These are phyloP conservation scores for Drosophila nebulosa DNA, from an alignment of 1,140 invertebrate genomes.

Conservation along the genomic window DNA sequence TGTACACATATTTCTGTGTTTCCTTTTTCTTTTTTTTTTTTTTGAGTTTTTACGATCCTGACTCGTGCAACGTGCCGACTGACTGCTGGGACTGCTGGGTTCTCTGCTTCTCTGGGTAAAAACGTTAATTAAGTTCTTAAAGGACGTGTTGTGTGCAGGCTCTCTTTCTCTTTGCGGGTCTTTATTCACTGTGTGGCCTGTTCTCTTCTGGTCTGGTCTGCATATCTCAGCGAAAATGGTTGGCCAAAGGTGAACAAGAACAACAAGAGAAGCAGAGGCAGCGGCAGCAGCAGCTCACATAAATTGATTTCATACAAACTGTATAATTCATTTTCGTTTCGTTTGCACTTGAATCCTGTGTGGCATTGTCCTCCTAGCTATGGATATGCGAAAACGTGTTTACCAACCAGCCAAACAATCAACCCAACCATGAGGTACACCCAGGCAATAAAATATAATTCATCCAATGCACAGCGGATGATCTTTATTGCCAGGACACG, in stretches of 20 bases:
- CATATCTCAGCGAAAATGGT: slow-evolving; percentile 5
- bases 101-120: slow-evolving; percentile 10
- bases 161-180: slow-evolving; percentile 18
- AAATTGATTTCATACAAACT: slow-evolving; percentile 68
- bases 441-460: slow-evolving; percentile 34
- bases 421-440: slow-evolving; percentile 11
- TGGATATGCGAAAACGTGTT: neutral
- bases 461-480: neutral
- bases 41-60: neutral
- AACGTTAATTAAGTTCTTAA: slow-evolving; percentile 60
- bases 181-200: neutral
- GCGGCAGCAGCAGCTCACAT: slow-evolving; percentile 32
- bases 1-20: neutral
- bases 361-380: slow-evolving; percentile 18
- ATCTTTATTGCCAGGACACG: neutral
- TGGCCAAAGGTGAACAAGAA: neutral
- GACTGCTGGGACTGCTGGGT: neutral
- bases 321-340: slow-evolving; percentile 58
- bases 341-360: slow-evolving; percentile 33
- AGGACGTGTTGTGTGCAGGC: slow-evolving; percentile 41
- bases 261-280: neutral
- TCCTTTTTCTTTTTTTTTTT: neutral
- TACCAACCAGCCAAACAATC: slow-evolving; percentile 23
- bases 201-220: neutral
- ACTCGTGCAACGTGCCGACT: neutral